These are phyloP conservation scores for Ahaetulla prasina DNA, from an alignment of 2,113 vertebrate species.

Conservation along the genomic window DNA sequence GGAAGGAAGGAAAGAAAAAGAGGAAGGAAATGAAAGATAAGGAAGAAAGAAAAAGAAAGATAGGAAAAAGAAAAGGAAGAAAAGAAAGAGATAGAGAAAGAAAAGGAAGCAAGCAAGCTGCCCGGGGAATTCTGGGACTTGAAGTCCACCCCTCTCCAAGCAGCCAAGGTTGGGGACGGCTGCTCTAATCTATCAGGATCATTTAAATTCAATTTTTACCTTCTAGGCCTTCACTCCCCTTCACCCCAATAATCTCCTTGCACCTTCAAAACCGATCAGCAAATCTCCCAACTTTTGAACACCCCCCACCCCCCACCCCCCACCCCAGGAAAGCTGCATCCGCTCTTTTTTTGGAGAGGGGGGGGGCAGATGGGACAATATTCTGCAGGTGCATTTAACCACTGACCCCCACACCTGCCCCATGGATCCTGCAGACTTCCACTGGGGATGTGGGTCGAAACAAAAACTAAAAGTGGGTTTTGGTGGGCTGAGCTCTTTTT, in stretches of 20 bases:
- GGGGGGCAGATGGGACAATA: no score
- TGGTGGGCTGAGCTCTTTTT: background rate
- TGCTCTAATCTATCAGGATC: background rate
- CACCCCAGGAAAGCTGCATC: background rate
- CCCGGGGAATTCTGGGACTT: background rate
- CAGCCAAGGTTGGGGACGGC: no score
- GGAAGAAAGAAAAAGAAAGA: no score
- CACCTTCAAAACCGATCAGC: background rate
- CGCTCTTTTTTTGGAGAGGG: background rate
- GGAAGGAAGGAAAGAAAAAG: no score
- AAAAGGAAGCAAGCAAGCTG: background rate
- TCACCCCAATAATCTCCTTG: background rate
- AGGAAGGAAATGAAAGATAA: no score
- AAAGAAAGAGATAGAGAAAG: background rate
- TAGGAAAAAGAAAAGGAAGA: no score
- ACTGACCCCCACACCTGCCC: no score
- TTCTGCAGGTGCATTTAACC: no score
- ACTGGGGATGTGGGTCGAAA: no score
- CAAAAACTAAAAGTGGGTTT: background rate
- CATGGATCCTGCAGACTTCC: no score
- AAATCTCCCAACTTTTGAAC: background rate
- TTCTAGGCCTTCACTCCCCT: background rate
- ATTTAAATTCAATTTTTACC: background rate
- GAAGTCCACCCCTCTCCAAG: no score
- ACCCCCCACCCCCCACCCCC: no score